Evolutionary conservation across 2,113 vertebrate genomes (phyloP), one percentile per base, ranked within the genome.

Genomic region (Brachyhypopomus gauderio): DNA sequence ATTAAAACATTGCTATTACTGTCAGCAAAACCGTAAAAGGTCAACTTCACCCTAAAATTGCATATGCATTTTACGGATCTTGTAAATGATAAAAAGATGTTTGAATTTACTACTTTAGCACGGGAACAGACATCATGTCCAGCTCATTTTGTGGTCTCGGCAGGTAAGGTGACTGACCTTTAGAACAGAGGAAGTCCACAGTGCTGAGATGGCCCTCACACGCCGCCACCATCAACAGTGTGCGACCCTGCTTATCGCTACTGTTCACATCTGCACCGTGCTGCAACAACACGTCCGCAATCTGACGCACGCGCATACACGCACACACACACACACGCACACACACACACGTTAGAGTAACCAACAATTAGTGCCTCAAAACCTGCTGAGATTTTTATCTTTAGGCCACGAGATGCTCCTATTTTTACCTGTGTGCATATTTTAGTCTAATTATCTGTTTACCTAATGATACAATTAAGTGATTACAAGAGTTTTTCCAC

Each of bases 151-250:
- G 23, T 55, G 34, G 67, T 17, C 6, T 5, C 1, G 16, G n/a
- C 9, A 23, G 5, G 72, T 60, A 19, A 1, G 3, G n/a, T 4
- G 2, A 20, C 38, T 92, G 90, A 98, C 98, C 97, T 96, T 96
- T 95, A 2, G 95, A 95, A 63, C 98, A 92, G 59, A 99, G 94
- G 83, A 97, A 98, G 64, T 98, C 95, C 19, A 96, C 96, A 0
- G 97, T 98, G 87, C 91, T 96, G 90, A 98, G 83, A 88, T 98
- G 97, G 30, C 98, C 98, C 91, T 99, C 98, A 34, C 96, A 97
- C 41, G 97, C 92, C 1, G 97, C 97, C 90, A 99, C 96, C 98
- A 99, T 99, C 41, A 99, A 95, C 0, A 97, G 95, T 0, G 97
- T 99, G 82, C 98, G 92, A 66, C 97, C 97, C 91, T 98, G 97